Percentiles rank a stretch among this genome's conserved stretches.
phyloP scores from a whole-genome alignment of 2,888 invertebrate species.

The Phorcus lineatus region DNA sequence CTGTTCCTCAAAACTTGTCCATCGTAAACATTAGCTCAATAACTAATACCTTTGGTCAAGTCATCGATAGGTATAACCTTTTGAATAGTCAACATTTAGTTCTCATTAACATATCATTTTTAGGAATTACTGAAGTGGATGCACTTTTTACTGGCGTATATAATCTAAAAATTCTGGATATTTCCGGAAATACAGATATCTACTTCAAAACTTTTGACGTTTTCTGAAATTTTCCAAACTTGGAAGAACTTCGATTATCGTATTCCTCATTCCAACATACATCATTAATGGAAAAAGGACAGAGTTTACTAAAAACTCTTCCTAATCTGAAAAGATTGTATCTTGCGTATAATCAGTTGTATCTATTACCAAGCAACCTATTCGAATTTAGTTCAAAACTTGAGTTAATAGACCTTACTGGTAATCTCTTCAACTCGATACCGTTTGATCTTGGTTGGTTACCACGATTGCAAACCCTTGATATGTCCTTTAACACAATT shows the following conservation, averaged over 20 bases:
- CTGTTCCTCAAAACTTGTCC: too few species aligned
- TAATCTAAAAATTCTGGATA: neutral
- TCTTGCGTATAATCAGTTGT: neutral
- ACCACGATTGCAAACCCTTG: too few species aligned
- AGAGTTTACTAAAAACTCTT: neutral
- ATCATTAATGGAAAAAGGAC: neutral
- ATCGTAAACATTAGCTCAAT: neutral
- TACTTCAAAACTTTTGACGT: neutral
- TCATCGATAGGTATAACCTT: neutral
- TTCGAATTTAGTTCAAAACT: neutral
- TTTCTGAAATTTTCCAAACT: neutral
- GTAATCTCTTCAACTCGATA: neutral
- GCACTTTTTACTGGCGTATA: neutral
- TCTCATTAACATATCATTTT: neutral
- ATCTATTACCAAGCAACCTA: neutral
- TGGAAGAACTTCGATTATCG: neutral
- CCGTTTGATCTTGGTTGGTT: neutral
- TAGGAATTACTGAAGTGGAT: neutral
- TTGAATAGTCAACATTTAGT: neutral
- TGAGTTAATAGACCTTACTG: neutral
- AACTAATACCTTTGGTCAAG: neutral
- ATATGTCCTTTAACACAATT: too few species aligned
- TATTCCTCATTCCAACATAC: neutral
- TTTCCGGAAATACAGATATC: neutral
- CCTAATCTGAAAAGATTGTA: neutral